Evolutionary conservation across 1,140 invertebrate species (phyloP), one percentile per base, ranked within the genome.

Genomic region (Bombus terrestris): DNA sequence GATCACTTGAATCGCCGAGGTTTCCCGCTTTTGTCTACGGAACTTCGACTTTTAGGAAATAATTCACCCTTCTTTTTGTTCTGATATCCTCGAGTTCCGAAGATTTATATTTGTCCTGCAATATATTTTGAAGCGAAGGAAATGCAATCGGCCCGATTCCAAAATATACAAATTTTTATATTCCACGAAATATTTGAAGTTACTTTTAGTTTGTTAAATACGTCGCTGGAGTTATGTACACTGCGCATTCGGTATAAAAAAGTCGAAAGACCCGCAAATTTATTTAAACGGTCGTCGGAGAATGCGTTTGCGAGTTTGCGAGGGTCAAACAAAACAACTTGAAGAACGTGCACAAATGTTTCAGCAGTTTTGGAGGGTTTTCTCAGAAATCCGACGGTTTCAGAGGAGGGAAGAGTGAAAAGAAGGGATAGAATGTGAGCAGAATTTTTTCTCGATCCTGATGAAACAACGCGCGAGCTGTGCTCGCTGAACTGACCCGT

Each of bases 21-120:
- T 41, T 78, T 25, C 18, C 35, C 75, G 28, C 78, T 69, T 80
- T 80, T 80, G 78, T 80, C 25, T 35, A 22, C 57, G 25, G 15
- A 53, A 28, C 78, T 80, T 80, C 41, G 64, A 69, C 43, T 80
- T 80, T 37, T 53, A 39, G 25, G 25, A 9, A 28, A 64, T 41
- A 41, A 66, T 78, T 64, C 76, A 25, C 6, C 75, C 3, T 8
- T 12, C 35, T 41, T 39, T 62, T 39, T 22, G 9, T 12, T 12
- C 43, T 25, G 28, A 39, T 53, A 15, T 13, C 18, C 25, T 47
- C 12, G 6, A 66, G 0, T 9, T 43, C 1, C 25, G 10, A 5
- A 13, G 15, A 10, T 10, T n/a, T 78, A 41, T 66, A 43, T 43
- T 43, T 32, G n/a, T 12, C 1, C 32, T 1, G 18, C 5, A 22